Evolutionary conservation across 2,797 vertebrate genomes (phyloP).

Genomic region (Anas bernieri): DNA sequence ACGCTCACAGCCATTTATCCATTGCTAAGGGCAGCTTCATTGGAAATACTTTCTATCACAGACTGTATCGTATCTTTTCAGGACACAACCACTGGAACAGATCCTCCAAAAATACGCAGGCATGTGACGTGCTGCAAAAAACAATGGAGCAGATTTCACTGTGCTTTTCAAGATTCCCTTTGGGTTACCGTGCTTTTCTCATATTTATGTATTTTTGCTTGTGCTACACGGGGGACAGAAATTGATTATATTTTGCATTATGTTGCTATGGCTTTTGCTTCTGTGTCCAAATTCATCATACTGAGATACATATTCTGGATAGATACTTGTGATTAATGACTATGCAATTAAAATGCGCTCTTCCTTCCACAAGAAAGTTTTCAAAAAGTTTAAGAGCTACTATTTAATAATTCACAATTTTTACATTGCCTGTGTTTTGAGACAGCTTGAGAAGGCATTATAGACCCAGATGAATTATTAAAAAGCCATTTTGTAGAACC

Average conservation of each 20-base stretch:
- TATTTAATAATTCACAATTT: constrained; percentile 23
- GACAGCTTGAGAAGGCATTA: not conserved
- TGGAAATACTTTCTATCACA: not conserved
- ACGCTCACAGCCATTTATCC: not conserved
- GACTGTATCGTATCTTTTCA: not conserved
- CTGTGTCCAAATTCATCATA: not conserved
- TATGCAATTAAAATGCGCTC: not conserved
- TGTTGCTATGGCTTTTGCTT: not conserved
- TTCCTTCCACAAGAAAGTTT: constrained; percentile 4
- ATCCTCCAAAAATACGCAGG: not conserved
- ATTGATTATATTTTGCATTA: not conserved
- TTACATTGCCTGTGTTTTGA: not conserved
- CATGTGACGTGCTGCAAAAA: not conserved
- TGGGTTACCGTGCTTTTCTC: not conserved
- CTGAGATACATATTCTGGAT: not conserved
- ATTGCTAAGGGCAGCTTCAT: not conserved
- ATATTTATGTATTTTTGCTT: not conserved
- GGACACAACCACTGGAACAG: not conserved
- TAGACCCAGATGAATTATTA: not conserved
- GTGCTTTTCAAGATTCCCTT: not conserved
- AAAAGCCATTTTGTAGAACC: not conserved
- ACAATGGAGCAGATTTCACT: not conserved
- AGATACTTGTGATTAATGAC: not conserved
- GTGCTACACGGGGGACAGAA: not conserved
- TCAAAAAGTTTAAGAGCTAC: not conserved